Evolutionary conservation across 2,888 invertebrate genomes (phyloP).

Genomic region (Tetanocera ferruginea): DNA sequence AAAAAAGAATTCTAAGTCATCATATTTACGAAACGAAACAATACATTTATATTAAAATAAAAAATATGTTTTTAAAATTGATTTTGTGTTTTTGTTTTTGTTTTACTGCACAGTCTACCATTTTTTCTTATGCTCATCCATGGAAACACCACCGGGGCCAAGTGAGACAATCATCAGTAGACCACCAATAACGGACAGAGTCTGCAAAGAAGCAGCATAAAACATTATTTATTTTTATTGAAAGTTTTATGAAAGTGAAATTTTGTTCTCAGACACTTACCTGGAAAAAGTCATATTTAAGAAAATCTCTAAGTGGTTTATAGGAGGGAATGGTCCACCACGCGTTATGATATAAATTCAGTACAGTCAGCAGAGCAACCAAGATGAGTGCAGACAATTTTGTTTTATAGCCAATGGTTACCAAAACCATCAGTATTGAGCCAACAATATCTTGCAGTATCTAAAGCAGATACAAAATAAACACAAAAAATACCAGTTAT

Average conservation of each 20-base stretch:
- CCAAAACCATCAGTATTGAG: constrained; percentile 93
- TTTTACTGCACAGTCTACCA: constrained; percentile 70
- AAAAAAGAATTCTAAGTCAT: constrained; percentile 46
- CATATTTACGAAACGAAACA: constrained; percentile 48
- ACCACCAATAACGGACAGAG: constrained; percentile 98
- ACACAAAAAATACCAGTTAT: not conserved
- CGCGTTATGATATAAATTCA: constrained; percentile 98
- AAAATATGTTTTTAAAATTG: constrained; percentile 30
- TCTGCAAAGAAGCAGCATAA: constrained; percentile 78
- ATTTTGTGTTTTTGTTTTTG: constrained; percentile 9
- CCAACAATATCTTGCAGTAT: constrained; percentile 94
- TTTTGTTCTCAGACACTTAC: constrained; percentile 70
- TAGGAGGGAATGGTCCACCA: constrained; percentile 98
- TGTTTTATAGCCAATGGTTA: constrained; percentile 98
- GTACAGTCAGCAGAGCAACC: constrained; percentile 86
- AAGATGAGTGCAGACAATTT: constrained; percentile 96
- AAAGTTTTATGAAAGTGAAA: not conserved
- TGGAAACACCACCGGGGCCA: constrained; percentile 98
- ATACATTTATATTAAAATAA: constrained; percentile 50
- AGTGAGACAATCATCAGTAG: constrained; percentile 97
- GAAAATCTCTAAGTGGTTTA: constrained; percentile 97
- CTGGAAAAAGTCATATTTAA: constrained; percentile 99
- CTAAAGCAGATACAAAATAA: constrained; percentile 70
- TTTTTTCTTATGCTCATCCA: constrained; percentile 99
- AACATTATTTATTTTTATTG: not conserved